Conservation (phyloP, 2,113 vertebrate species). For the Lasiurus cinereus region DNA sequence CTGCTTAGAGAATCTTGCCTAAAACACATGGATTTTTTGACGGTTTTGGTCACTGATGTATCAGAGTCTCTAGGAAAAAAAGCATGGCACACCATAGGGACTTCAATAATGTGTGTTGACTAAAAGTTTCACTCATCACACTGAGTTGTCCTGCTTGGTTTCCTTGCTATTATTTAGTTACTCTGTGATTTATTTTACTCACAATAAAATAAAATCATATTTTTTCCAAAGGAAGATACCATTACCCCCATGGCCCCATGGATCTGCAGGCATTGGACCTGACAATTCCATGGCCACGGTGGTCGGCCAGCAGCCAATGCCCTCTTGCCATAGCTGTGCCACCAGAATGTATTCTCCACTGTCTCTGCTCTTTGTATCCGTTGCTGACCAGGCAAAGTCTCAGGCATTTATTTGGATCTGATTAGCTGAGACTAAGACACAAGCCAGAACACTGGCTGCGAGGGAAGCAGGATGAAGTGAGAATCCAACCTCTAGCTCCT, state of each 20-base stretch:
- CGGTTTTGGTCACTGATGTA: not conserved
- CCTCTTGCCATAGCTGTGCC: not conserved
- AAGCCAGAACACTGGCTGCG: not conserved
- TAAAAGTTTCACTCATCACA: not conserved
- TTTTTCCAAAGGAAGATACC: not conserved
- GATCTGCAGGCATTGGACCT: not conserved
- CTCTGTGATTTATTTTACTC: not conserved
- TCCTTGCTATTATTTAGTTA: not conserved
- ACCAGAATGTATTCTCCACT: not conserved
- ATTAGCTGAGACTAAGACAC: not conserved
- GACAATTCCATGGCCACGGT: fast-evolving
- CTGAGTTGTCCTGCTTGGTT: not conserved
- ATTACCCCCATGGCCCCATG: not conserved
- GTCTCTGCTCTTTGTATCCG: not conserved
- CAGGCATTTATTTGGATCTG: not conserved
- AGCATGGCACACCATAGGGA: not conserved
- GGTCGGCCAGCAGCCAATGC: not conserved
- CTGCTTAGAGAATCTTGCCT: not conserved
- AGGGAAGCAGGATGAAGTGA: not conserved
- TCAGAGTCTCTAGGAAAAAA: not conserved
- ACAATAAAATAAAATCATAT: not conserved
- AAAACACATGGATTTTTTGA: not conserved
- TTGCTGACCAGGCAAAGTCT: not conserved
- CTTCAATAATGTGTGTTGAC: not conserved
- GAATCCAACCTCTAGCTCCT: not conserved